Base-by-base conservation (phyloP, 2,113 vertebrate species). In the Rhinoderma darwinii region DNA sequence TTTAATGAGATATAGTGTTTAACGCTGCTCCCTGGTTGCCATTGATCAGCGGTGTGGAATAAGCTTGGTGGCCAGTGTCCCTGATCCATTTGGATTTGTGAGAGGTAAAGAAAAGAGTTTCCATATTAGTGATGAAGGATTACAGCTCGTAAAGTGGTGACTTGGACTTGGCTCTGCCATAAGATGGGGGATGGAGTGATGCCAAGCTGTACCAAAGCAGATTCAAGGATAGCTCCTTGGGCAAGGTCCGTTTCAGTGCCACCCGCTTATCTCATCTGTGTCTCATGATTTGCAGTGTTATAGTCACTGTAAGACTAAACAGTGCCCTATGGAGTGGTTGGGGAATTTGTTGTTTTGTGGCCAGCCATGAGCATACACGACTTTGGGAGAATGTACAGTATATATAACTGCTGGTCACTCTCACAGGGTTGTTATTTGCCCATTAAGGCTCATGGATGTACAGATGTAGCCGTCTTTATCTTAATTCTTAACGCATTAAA, bases 1-100 rank as follows among this genome's bases (percentile, higher is more conserved):
- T 75, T 84, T 76, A 84, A 84, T 75, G 83, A 75, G 51, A 74
- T 35, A 25, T 10, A 11, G 35, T 43, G 47, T 51, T 51, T 78
- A 30, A 35, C 12, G 44, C 30, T 78, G 75, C 30, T 78, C 75
- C 75, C 44, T 78, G 44, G 47, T 18, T 35, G 47, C 44, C 44
- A 78, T 54, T 78, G n/a, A 43, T 77, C 75, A 51, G 27, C 11
- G 50, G 41, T 51, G 74, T 54, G 75, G 27, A 78, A 51, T 51
- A 20, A 78, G 50, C 47, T 30, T 32, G 6, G 25, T 54, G 27
- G 30, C 32, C 18, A 51, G 4, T 20, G 47, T 51, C 17, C 8
- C 44, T 78, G 15, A 32, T 78, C 44, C 30, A 30, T 54, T 32
- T 54, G 27, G 32, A 22, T 50, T 54, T 51, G 44, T 51, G 7